Evolutionary conservation across 2,113 vertebrate genomes (phyloP).

Genomic region (Turdus rufiventris): DNA sequence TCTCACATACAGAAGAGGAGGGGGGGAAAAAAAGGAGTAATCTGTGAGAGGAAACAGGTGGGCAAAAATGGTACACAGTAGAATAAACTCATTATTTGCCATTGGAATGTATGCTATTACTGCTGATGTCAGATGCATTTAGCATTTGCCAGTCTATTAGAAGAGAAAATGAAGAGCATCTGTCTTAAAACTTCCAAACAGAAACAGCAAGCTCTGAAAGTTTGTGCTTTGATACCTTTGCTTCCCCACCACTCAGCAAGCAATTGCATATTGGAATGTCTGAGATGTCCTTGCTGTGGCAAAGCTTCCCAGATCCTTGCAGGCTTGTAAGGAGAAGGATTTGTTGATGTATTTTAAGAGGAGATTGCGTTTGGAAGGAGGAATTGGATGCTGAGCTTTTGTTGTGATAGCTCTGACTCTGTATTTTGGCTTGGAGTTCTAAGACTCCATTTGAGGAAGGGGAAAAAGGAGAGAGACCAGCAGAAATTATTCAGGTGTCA

Average conservation of each 20-base stretch:
- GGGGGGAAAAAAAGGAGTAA: background rate
- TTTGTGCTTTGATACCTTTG: background rate
- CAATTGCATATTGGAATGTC: background rate
- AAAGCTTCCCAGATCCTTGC: background rate
- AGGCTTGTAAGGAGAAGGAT: background rate
- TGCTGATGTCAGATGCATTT: background rate
- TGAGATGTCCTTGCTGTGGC: background rate
- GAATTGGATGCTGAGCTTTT: constrained; percentile 52
- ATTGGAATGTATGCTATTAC: background rate
- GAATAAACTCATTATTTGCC: background rate
- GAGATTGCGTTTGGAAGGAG: constrained; percentile 23
- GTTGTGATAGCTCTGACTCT: constrained; percentile 38
- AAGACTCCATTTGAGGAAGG: constrained; percentile 41
- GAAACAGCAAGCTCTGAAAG: background rate
- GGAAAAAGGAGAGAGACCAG: constrained; percentile 9
- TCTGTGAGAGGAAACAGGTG: background rate
- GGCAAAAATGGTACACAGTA: background rate
- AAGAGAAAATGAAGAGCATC: background rate
- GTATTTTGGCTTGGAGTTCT: constrained; percentile 37
- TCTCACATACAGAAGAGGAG: background rate
- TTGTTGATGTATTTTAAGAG: background rate
- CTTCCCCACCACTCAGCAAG: background rate
- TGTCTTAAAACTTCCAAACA: background rate
- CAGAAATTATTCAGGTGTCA: constrained; percentile 67
- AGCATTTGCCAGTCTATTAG: background rate